These are phyloP conservation scores for Lacerta agilis DNA, from an alignment of 2,797 vertebrate species.

Conservation along the genomic window DNA sequence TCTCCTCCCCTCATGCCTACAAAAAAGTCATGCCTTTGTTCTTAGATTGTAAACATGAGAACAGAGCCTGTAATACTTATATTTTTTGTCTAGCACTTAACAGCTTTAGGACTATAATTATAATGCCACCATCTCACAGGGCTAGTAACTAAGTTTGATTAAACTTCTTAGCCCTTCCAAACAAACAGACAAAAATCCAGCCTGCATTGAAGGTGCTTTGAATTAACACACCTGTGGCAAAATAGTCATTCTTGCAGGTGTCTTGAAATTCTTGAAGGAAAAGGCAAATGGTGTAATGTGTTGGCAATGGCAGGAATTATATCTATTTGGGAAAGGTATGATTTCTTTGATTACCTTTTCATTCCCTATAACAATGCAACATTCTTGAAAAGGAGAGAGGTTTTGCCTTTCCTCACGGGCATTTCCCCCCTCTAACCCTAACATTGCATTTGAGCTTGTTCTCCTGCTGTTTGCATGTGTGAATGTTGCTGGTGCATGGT, in stretches of 20 bases:
- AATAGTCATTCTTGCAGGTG: background rate
- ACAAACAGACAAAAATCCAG: background rate
- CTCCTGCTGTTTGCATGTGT: background rate
- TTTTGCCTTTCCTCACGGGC: background rate
- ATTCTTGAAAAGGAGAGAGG: background rate
- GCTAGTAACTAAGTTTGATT: background rate
- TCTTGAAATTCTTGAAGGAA: background rate
- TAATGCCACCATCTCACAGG: background rate
- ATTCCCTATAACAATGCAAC: background rate
- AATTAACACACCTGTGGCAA: background rate
- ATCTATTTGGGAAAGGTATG: too few relatives aligned
- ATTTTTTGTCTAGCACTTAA: background rate
- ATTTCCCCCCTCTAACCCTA: background rate
- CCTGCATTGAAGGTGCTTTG: background rate
- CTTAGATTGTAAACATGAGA: background rate
- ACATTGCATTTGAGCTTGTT: background rate
- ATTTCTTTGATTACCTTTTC: background rate
- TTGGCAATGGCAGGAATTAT: background rate
- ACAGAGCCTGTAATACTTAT: background rate
- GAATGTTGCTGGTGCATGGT: background rate
- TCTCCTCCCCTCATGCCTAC: background rate
- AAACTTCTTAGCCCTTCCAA: background rate
- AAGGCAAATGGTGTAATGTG: background rate
- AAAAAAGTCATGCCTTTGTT: background rate
- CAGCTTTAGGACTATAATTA: background rate